A percentile compares a stretch with the other conserved stretches of the same genome.
Conservation (phyloP, 2,113 vertebrate species). For the Butorides virescens region DNA sequence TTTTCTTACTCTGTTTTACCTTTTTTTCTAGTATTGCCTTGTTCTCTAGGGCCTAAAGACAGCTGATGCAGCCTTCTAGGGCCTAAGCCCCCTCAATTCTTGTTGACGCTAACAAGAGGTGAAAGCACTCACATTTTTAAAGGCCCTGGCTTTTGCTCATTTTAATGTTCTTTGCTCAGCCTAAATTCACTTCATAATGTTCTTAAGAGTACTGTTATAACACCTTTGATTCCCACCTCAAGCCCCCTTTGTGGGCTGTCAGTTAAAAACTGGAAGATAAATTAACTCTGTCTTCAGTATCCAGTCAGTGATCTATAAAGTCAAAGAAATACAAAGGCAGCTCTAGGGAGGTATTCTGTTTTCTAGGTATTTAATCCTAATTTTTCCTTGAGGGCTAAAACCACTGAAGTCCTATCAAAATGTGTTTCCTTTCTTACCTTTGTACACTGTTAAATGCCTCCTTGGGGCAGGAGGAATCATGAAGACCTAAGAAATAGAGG, state of each 20-base stretch:
- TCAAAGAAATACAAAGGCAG: background rate
- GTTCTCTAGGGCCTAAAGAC: background rate
- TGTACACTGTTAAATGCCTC: background rate
- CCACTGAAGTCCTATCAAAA: background rate
- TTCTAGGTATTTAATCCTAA: conserved; percentile 1
- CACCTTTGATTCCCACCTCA: background rate
- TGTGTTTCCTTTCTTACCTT: background rate
- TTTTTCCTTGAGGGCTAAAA: background rate
- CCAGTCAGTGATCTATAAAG: background rate
- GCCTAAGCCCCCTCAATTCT: background rate
- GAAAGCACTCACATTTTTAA: background rate
- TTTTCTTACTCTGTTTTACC: background rate
- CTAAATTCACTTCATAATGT: background rate
- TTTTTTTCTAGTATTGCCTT: background rate
- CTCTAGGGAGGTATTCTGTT: background rate
- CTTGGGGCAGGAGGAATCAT: background rate
- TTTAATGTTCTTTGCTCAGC: background rate
- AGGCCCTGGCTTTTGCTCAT: background rate
- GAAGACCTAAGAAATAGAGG: background rate
- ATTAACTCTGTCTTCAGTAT: background rate
- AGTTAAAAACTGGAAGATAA: conserved; percentile 2
- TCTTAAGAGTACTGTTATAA: background rate
- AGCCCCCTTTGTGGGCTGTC: background rate
- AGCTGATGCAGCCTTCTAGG: background rate
- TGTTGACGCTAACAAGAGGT: background rate